These are phyloP conservation scores for Hypena proboscidalis DNA, from an alignment of 2,888 invertebrate species.

Conservation along the genomic window DNA sequence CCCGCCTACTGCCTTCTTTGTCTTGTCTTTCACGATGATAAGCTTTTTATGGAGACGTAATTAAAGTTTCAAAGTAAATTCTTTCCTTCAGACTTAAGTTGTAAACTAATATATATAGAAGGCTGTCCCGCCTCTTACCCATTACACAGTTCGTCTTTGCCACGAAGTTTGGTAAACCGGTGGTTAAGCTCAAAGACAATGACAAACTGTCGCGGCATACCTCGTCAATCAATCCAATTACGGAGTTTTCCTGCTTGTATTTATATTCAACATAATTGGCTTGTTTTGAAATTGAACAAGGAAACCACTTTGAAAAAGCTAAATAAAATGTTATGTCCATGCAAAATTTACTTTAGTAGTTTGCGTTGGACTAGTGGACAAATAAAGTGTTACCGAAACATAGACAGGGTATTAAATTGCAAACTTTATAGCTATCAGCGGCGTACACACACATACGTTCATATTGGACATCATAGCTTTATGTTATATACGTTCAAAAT, in stretches of 20 bases:
- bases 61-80: slow-evolving; percentile 29
- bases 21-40: background rate
- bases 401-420: background rate
- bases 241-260: slow-evolving; percentile 64
- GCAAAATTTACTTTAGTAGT: slow-evolving; percentile 4
- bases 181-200: slow-evolving; percentile 44
- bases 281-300: slow-evolving; percentile 54
- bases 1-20: slow-evolving; percentile 18
- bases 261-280: slow-evolving; percentile 68
- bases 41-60: slow-evolving; percentile 24
- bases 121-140: slow-evolving; percentile 26
- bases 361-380: background rate
- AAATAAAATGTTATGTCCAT: slow-evolving; percentile 13
- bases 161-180: slow-evolving; percentile 35
- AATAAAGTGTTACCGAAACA: slow-evolving; percentile 9
- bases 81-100: slow-evolving; percentile 25
- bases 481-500: slow-evolving; percentile 41
- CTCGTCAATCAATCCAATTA: slow-evolving; percentile 69
- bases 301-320: slow-evolving; percentile 7
- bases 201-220: slow-evolving; percentile 54
- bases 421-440: background rate
- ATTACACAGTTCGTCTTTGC: slow-evolving; percentile 35
- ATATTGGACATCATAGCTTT: slow-evolving; percentile 25
- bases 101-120: slow-evolving; percentile 40
- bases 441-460: slow-evolving; percentile 17